Base-by-base conservation (phyloP, 2,888 invertebrate genomes). In the Cerceris ruficornis region DNA sequence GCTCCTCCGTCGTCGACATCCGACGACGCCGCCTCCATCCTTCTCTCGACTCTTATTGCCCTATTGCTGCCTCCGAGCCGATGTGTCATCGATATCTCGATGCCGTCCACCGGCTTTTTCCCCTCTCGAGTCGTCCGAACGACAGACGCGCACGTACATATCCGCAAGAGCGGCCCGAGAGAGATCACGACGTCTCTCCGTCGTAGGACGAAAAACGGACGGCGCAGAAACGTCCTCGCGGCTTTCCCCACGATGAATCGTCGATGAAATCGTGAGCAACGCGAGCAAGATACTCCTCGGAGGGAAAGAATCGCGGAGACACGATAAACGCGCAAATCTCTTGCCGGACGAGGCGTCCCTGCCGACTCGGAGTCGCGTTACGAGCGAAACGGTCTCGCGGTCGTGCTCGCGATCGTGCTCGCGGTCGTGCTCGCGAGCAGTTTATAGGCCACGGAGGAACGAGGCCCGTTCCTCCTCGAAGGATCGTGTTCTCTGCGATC, bases 371-470 rank as follows among this genome's bases (percentile, higher is more conserved):
- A 28, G 28, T 28, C 28, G 28, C 28, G 28, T 28, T 28, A 28
- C 28, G 28, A 28, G 28, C 2, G 4, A 28, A 28, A 28, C 28
- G 2, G 4, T 28, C 59, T 50, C 41, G 15, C 52, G 28, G 15
- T 15, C 17, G 67, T 60, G 28, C 49, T 58, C 42, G 54, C 68
- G 69, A 67, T 80, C 80, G 80, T 75, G 80, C 75, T 80, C 75
- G 80, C 75, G 75, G 75, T 11, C 8, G 65, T 28, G 28, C 28
- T 65, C 66, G 69, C 71, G 80, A 75, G 28, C 28, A 28, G 69
- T 80, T 81, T 81, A 81, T 80, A 77, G 77, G 65, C 64, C 77
- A 69, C 67, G 77, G 76, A 59, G 62, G 70, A 68, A 71, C 78
- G 71, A 64, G 66, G 65, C 52, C 39, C 79, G 68, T 66, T 77